Conservation (phyloP, 2,113 vertebrate species). For the Cyphotilapia sp. region DNA sequence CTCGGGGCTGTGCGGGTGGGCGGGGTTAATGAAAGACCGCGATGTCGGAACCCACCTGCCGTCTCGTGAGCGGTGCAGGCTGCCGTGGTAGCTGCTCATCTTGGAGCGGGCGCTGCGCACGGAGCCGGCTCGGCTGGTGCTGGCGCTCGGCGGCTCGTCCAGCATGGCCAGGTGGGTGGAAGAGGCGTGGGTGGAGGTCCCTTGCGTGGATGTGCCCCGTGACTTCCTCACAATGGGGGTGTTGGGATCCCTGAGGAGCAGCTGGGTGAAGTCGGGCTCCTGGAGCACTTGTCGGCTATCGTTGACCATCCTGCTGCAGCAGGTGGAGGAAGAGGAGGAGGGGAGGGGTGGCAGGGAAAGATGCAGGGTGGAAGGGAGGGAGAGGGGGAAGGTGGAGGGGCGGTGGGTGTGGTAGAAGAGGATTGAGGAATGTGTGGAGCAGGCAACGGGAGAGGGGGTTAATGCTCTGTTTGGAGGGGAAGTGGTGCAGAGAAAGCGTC, state of each 20-base stretch:
- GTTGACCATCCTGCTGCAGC: slow-evolving; percentile 73
- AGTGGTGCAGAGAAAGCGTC: neutral
- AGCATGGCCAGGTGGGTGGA: slow-evolving; percentile 92
- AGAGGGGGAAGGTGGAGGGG: slow-evolving; percentile 23
- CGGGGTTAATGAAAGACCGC: accelerated
- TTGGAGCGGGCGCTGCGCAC: slow-evolving; percentile 88
- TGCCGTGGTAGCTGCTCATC: slow-evolving; percentile 93
- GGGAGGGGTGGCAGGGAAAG: slow-evolving; percentile 23
- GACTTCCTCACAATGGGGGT: slow-evolving; percentile 89
- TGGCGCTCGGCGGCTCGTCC: slow-evolving; percentile 82
- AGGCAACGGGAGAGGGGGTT: slow-evolving; percentile 58
- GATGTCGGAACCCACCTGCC: slow-evolving; percentile 72
- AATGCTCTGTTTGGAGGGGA: slow-evolving; percentile 53
- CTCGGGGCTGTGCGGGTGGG: neutral
- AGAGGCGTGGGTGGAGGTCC: slow-evolving; percentile 94
- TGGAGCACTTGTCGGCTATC: slow-evolving; percentile 91
- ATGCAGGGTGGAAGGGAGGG: slow-evolving; percentile 20
- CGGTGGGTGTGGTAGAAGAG: neutral
- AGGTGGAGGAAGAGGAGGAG: neutral
- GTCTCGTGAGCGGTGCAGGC: slow-evolving; percentile 84
- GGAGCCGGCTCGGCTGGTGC: slow-evolving; percentile 83
- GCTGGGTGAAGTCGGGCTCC: slow-evolving; percentile 92
- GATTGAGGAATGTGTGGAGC: slow-evolving; percentile 45
- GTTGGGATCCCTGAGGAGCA: slow-evolving; percentile 87
- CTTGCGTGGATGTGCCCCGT: slow-evolving; percentile 92